Conservation (phyloP, 2,113 vertebrate species). For the Chrysemys picta region DNA sequence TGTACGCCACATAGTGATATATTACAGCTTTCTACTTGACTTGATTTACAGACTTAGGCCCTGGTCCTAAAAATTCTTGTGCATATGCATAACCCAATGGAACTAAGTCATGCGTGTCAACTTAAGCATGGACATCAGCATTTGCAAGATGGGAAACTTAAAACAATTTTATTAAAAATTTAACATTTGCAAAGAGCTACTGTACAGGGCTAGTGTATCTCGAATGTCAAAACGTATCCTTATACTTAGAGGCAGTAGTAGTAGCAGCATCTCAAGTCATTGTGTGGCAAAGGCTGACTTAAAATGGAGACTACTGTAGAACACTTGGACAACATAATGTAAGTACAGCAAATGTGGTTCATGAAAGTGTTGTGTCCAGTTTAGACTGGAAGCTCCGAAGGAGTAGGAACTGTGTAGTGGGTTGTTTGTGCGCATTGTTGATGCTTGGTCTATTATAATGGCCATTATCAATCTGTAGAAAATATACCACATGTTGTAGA, state of each 20-base stretch:
- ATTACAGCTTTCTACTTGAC: not conserved
- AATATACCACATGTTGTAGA: not conserved
- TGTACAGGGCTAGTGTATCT: not conserved
- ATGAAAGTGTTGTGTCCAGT: too few relatives aligned
- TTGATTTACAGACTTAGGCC: not conserved
- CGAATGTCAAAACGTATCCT: slow-evolving; percentile 24
- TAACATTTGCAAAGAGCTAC: not conserved
- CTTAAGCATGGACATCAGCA: not conserved
- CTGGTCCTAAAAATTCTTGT: not conserved
- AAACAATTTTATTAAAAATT: not conserved
- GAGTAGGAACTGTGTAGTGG: not conserved
- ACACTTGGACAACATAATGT: not conserved
- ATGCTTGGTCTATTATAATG: not conserved
- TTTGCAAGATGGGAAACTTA: not conserved
- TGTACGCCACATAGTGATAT: not conserved
- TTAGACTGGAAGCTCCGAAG: not conserved
- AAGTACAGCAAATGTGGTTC: not conserved
- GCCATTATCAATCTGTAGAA: not conserved
- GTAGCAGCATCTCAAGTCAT: not conserved
- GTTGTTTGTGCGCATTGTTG: not conserved
- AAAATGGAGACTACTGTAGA: slow-evolving; percentile 11
- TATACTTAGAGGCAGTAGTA: not conserved
- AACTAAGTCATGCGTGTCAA: not conserved
- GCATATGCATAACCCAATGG: not conserved
- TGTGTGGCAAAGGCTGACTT: not conserved